phyloP scores from a whole-genome alignment of 1,140 invertebrate species.

The Cheumatopsyche charites region DNA sequence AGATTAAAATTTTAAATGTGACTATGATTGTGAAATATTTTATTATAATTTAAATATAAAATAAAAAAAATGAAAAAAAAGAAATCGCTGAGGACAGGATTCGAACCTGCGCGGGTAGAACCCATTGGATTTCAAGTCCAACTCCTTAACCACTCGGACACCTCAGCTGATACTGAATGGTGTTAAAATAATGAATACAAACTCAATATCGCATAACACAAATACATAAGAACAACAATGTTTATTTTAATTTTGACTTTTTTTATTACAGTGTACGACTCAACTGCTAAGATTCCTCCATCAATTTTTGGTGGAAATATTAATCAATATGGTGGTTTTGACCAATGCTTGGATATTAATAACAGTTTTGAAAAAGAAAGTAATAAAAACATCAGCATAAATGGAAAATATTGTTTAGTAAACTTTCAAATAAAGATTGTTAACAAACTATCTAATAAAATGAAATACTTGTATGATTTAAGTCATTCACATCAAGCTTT shows the following conservation, averaged over 20 bases:
- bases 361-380: conserved; percentile 34
- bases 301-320: conserved; percentile 59
- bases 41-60: conserved; percentile 1
- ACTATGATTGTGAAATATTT: background rate
- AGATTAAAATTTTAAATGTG: too few relatives aligned
- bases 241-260: too few relatives aligned
- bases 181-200: background rate
- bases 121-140: conserved; percentile 85
- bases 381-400: conserved; percentile 53
- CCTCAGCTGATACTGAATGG: conserved; percentile 59
- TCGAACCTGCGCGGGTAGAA: conserved; percentile 83
- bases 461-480: conserved; percentile 63
- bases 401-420: conserved; percentile 68
- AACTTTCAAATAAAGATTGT: conserved; percentile 63
- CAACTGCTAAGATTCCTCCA: conserved; percentile 57
- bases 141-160: conserved; percentile 78
- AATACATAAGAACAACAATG: background rate
- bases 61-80: conserved; percentile 52
- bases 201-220: background rate
- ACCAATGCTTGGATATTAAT: conserved; percentile 56
- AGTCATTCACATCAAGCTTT: conserved; percentile 69
- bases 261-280: conserved; percentile 58
- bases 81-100: conserved; percentile 76
- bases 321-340: conserved; percentile 60
- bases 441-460: conserved; percentile 57